A percentile compares a stretch with the other conserved stretches of the same genome.
Evolutionary conservation across 2,888 invertebrate species (phyloP).

Genomic region (Volucella bombylans): DNA sequence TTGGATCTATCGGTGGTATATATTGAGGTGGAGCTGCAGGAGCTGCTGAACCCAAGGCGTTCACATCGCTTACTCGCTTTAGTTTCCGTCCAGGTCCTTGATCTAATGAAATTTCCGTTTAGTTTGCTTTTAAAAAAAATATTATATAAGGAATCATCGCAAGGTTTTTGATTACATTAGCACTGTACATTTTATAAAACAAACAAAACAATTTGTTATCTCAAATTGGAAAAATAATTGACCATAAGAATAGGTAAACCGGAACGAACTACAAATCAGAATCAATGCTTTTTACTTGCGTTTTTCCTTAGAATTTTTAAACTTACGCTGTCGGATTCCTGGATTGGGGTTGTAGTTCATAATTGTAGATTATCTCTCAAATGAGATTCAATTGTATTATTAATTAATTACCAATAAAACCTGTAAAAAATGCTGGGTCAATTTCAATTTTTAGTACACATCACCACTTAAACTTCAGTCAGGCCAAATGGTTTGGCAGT

Average conservation of each 20-base stretch:
- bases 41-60: slow-evolving; percentile 85
- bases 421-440: slow-evolving; percentile 37
- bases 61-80: slow-evolving; percentile 88
- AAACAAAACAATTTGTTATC: slow-evolving; percentile 10
- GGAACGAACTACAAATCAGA: slow-evolving; percentile 4
- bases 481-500: slow-evolving; percentile 29
- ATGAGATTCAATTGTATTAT: slow-evolving; percentile 36
- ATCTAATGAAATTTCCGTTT: slow-evolving; percentile 75
- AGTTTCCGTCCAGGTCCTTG: slow-evolving; percentile 78
- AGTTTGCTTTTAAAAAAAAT: slow-evolving; percentile 18
- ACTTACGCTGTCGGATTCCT: slow-evolving; percentile 82
- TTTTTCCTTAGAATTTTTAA: slow-evolving; percentile 80
- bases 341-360: slow-evolving; percentile 82
- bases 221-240: not conserved
- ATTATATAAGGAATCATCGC: slow-evolving; percentile 76
- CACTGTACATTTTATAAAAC: not conserved
- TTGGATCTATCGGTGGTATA: slow-evolving; percentile 76
- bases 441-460: slow-evolving; percentile 71
- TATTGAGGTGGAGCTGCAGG: slow-evolving; percentile 80
- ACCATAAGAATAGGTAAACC: not conserved
- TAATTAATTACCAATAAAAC: slow-evolving; percentile 22
- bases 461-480: slow-evolving; percentile 74
- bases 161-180: slow-evolving; percentile 75
- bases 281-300: slow-evolving; percentile 76
- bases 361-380: slow-evolving; percentile 31